A percentile compares a stretch with the other conserved stretches of the same genome.
Evolutionary conservation across 1,140 invertebrate genomes (phyloP).

Genomic region (Mya arenaria): DNA sequence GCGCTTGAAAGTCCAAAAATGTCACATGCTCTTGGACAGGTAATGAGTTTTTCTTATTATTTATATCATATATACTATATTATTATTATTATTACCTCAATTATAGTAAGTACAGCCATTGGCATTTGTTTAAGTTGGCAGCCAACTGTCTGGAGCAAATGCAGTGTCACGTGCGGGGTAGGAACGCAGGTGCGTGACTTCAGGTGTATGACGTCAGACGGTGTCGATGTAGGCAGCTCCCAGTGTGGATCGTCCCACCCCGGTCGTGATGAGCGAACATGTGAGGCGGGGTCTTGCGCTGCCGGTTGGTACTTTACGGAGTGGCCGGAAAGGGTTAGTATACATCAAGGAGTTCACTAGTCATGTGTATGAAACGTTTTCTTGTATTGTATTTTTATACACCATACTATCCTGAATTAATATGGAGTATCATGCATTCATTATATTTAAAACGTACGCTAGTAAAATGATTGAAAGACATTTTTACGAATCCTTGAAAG

Average conservation of each 20-base stretch:
- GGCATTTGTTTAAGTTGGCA: constrained; percentile 24
- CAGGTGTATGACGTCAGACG: constrained; percentile 83
- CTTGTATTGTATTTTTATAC: no score
- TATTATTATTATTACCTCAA: background rate
- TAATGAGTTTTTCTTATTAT: background rate
- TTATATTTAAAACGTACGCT: no score
- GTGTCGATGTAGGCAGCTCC: constrained; percentile 71
- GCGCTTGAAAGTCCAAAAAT: no score
- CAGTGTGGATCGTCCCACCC: constrained; percentile 76
- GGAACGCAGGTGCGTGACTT: constrained; percentile 84
- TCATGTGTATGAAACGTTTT: no score
- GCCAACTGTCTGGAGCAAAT: constrained; percentile 76
- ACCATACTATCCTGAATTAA: no score
- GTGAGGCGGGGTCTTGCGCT: constrained; percentile 82
- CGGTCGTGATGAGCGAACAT: constrained; percentile 73
- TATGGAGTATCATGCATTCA: no score
- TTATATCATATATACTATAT: background rate
- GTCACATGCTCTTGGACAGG: background rate
- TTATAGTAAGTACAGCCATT: background rate
- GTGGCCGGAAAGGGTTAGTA: constrained; percentile 60
- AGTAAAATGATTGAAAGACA: no score
- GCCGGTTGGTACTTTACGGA: constrained; percentile 64
- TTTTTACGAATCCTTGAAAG: no score
- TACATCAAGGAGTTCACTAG: no score
- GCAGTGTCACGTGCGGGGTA: constrained; percentile 85